phyloP scores from a whole-genome alignment of 2,113 vertebrate genomes.

The Acanthochromis polyacanthus region DNA sequence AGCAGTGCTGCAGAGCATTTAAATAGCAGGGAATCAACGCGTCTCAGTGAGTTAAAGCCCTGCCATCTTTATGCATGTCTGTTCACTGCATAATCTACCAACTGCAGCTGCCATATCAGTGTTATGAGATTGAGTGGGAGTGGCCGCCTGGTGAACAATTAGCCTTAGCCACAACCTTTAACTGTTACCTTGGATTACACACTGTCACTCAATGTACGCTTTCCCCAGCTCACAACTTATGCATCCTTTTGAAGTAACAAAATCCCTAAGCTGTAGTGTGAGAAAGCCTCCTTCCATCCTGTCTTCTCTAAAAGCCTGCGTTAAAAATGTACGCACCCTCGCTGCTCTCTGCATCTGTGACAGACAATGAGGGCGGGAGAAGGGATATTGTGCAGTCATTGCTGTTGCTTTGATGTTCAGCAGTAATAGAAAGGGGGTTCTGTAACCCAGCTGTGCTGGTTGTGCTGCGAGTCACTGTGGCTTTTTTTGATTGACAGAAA shows the following conservation, averaged over 20 bases:
- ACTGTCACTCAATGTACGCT: constrained; percentile 66
- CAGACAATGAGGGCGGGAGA: constrained; percentile 36
- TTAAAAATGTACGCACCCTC: constrained; percentile 14
- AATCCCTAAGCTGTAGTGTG: constrained; percentile 67
- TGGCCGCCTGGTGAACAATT: constrained; percentile 66
- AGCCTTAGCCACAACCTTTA: constrained; percentile 55
- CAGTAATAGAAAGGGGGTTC: constrained; percentile 51
- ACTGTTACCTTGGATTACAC: constrained; percentile 60
- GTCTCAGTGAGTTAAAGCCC: constrained; percentile 38
- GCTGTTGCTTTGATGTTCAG: constrained; percentile 72
- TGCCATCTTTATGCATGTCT: constrained; percentile 33
- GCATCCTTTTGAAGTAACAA: constrained; percentile 76
- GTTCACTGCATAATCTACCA: constrained; percentile 33
- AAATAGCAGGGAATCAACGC: constrained; percentile 38
- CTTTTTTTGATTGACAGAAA: constrained; percentile 79
- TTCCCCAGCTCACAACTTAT: constrained; percentile 44
- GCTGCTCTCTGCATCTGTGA: constrained; percentile 42
- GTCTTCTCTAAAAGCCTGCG: constrained; percentile 31
- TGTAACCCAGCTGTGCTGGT: constrained; percentile 33
- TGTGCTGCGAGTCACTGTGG: constrained; percentile 18
- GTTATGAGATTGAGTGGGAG: constrained; percentile 36
- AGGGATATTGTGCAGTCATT: constrained; percentile 41
- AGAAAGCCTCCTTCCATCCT: constrained; percentile 43
- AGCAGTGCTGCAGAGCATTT: constrained; percentile 20
- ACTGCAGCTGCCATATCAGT: constrained; percentile 24